phyloP scores from a whole-genome alignment of 2,797 vertebrate genomes.

The Scolopax rusticola region DNA sequence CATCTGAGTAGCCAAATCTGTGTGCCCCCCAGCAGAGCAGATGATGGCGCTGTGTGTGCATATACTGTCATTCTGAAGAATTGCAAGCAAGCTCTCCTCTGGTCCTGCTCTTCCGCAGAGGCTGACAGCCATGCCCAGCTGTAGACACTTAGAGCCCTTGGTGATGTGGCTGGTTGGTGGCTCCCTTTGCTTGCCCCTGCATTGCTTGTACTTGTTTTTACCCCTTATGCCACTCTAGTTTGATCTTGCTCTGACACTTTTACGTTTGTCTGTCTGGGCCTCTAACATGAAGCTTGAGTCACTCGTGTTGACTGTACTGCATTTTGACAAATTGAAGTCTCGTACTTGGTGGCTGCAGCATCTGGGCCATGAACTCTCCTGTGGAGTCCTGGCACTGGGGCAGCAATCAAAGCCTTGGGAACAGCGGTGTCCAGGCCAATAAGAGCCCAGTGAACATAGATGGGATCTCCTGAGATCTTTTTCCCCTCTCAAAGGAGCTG shows the following conservation, averaged over 20 bases:
- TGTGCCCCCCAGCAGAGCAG: background rate
- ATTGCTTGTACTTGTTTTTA: background rate
- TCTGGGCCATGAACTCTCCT: background rate
- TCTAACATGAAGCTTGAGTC: background rate
- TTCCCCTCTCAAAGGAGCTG: background rate
- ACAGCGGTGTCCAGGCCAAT: background rate
- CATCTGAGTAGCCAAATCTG: background rate
- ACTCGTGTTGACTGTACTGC: background rate
- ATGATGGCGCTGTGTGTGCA: rapidly evolving
- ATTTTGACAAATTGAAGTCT: background rate
- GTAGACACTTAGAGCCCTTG: background rate
- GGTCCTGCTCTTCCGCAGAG: background rate
- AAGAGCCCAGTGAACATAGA: background rate
- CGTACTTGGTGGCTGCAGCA: rapidly evolving
- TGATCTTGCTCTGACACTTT: background rate
- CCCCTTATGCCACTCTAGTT: background rate
- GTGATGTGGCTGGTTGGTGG: background rate
- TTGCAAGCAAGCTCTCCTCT: background rate
- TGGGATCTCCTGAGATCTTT: background rate
- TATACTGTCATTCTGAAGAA: background rate
- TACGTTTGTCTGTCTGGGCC: background rate
- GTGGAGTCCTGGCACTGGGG: background rate
- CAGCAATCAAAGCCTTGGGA: background rate
- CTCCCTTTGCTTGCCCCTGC: background rate
- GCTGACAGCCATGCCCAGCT: background rate